Base-by-base conservation (phyloP, 2,797 vertebrate genomes). In the Vespertilio murinus region DNA sequence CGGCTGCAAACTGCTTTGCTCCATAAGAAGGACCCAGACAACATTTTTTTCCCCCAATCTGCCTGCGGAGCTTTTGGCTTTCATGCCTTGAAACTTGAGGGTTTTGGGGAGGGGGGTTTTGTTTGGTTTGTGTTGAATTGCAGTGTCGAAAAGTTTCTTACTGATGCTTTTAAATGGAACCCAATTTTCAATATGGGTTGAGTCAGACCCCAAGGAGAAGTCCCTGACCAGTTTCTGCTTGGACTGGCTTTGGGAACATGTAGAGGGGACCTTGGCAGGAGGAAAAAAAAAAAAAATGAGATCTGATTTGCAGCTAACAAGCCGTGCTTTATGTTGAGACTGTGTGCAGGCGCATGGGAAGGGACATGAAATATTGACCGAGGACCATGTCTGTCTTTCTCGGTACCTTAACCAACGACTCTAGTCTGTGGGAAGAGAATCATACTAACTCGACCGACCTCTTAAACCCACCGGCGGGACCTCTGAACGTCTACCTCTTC, bases 401-500 rank as follows among this genome's bases (percentile, higher is more conserved):
- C 38, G 97, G 97, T 97, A 98, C 98, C 92, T 97, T 98, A 49
- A 96, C 98, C 40, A 99, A 99, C 97, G 98, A 97, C 96, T 99
- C 96, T 25, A 97, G 97, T 97, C 96, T 97, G 70, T 97, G 97
- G 47, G 45, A 97, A 73, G 98, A 96, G 96, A 97, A 97, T 65
- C 97, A 78, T 59, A 33, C 95, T 87, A 33, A 96, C 81, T 94
- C 94, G 52, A 95, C 97, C 93, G 98, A 99, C 85, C 89, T 89
- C 67, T 95, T 97, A 84, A 98, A 96, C 7, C 95, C 94, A 42
- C 97, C 98, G 75, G 97, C 97, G n/a, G n/a, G n/a, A 97, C 98
- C 98, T 65, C 97, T 98, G 59, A 98, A 98, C 86, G 75, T 98
- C 84, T 96, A 98, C 93, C 98, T 99, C 0, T 99, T 99, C 97